A percentile compares a stretch with the other conserved stretches of the same genome.
Evolutionary conservation across 2,797 vertebrate species (phyloP).

Genomic region (Sebastes trivittatus): DNA sequence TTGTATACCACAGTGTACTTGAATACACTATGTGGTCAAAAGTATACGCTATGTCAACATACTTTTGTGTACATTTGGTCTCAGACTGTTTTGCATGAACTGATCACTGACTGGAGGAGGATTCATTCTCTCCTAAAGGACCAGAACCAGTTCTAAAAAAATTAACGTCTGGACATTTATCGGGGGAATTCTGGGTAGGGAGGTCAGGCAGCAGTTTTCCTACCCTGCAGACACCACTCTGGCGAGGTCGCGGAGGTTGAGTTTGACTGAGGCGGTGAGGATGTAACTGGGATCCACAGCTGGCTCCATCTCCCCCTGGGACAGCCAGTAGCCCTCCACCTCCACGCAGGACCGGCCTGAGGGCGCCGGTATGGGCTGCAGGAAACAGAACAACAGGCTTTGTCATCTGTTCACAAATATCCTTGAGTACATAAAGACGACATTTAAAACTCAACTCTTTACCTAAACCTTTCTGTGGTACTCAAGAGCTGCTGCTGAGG

Average conservation of each 20-base stretch:
- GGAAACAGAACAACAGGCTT: background rate
- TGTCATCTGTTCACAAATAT: background rate
- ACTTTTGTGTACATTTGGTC: background rate
- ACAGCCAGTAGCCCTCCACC: conserved; percentile 95
- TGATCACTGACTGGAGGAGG: background rate
- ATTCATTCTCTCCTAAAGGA: conserved; percentile 1
- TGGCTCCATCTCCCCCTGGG: conserved; percentile 90
- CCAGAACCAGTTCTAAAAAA: background rate
- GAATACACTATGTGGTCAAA: background rate
- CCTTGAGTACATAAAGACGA: background rate
- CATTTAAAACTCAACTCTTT: background rate
- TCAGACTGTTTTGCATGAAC: background rate
- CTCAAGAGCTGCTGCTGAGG: background rate
- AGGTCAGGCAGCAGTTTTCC: conserved; percentile 47
- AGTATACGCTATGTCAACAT: background rate
- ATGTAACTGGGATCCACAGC: conserved; percentile 89
- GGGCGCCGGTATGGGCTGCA: conserved; percentile 91
- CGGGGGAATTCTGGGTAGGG: background rate
- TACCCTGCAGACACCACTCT: conserved; percentile 95
- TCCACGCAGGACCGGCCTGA: conserved; percentile 82
- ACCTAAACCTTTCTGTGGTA: background rate
- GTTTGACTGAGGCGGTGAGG: conserved; percentile 92
- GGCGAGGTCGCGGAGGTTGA: conserved; percentile 92
- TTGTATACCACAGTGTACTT: background rate
- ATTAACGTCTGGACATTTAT: too few species aligned